These are phyloP conservation scores for Chrosomus eos DNA, from an alignment of 2,797 vertebrate genomes.

Conservation along the genomic window DNA sequence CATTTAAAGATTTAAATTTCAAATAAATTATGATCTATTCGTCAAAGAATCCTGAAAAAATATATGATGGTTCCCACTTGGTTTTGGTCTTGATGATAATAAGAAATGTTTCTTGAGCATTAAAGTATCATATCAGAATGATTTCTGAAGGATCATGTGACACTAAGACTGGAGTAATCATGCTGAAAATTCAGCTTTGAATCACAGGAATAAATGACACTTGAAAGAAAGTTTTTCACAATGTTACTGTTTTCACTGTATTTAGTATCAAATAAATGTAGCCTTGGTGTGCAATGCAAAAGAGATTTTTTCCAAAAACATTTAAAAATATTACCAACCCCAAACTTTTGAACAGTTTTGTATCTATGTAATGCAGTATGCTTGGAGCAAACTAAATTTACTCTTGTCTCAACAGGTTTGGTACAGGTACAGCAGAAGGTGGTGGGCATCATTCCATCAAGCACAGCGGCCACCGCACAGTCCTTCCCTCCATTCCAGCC, in stretches of 20 bases:
- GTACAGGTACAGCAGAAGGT: slow-evolving; percentile 95
- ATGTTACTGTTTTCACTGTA: background rate
- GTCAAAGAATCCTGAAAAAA: background rate
- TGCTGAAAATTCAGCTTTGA: background rate
- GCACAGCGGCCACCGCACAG: slow-evolving; percentile 87
- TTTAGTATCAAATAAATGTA: background rate
- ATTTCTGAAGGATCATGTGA: background rate
- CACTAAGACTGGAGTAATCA: background rate
- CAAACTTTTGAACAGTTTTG: background rate
- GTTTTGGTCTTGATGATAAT: background rate
- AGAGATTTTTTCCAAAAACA: background rate
- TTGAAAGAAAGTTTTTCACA: background rate
- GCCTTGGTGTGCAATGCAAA: background rate
- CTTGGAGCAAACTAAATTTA: background rate
- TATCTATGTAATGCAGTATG: background rate
- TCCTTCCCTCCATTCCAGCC: slow-evolving; percentile 96
- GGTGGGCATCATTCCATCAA: slow-evolving; percentile 93
- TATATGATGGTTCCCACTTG: background rate
- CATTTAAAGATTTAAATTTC: background rate
- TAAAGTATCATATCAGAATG: background rate
- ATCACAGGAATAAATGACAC: background rate
- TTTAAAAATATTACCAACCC: background rate
- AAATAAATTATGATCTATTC: background rate
- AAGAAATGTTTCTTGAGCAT: background rate
- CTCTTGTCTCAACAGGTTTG: slow-evolving; percentile 77